These are phyloP conservation scores for Penaeus chinensis DNA, from an alignment of 1,140 invertebrate genomes.

Conservation along the genomic window DNA sequence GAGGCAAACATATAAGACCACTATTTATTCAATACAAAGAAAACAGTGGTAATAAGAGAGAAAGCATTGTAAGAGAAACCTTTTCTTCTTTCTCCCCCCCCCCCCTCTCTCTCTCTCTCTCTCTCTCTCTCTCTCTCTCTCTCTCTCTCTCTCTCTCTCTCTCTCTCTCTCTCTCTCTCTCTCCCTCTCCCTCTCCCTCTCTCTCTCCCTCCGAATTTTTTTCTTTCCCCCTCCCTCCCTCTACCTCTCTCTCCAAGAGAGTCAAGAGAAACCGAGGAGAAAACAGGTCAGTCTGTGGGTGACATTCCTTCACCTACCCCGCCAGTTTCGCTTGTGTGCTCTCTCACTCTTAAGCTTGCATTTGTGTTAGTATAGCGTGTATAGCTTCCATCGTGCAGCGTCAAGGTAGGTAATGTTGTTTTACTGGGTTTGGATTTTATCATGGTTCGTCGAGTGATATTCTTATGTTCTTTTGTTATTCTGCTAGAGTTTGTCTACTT, in stretches of 20 bases:
- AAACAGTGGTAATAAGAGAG: neutral
- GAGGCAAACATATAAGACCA: neutral
- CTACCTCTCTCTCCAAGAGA: neutral
- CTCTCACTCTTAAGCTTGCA: too few species aligned
- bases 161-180: neutral
- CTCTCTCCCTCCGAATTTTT: neutral
- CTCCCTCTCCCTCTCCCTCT: neutral
- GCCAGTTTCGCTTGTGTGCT: too few species aligned
- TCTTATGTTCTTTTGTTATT: too few species aligned
- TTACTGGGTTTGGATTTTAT: too few species aligned
- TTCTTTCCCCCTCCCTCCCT: constrained; percentile 3
- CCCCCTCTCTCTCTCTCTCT: constrained; percentile 13
- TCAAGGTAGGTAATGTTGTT: too few species aligned
- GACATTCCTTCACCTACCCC: too few species aligned
- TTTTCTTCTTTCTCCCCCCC: neutral
- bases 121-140: constrained; percentile 31
- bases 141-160: neutral
- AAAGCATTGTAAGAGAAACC: neutral
- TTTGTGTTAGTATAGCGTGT: too few species aligned
- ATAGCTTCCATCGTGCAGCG: too few species aligned
- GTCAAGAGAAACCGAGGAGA: too few species aligned
- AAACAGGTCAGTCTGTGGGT: too few species aligned
- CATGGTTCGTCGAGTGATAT: too few species aligned
- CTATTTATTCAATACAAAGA: neutral
- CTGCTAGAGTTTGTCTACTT: too few species aligned